phyloP scores from a whole-genome alignment of 2,888 invertebrate species.

The Steromphala cineraria region DNA sequence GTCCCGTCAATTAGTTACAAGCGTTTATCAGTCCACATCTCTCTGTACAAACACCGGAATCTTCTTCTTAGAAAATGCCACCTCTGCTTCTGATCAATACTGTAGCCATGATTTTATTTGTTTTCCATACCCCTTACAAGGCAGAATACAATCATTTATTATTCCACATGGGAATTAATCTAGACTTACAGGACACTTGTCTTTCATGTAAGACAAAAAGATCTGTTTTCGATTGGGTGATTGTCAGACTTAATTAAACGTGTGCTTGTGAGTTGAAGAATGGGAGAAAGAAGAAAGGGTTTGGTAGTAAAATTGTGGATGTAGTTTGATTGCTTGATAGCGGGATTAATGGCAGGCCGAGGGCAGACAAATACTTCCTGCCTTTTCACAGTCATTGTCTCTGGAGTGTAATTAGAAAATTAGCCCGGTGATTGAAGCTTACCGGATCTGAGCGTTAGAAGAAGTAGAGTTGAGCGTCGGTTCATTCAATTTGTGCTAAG shows the following conservation, averaged over 20 bases:
- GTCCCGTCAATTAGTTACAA: neutral
- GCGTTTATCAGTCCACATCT: neutral
- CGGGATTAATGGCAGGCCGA: neutral
- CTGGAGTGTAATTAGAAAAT: constrained; percentile 5
- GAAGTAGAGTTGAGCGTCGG: too few species aligned
- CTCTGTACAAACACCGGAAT: too few species aligned
- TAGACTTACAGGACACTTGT: neutral
- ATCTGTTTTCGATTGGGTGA: neutral
- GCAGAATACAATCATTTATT: neutral
- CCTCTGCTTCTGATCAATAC: neutral
- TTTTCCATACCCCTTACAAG: neutral
- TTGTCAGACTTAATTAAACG: neutral
- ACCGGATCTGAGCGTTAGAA: too few species aligned
- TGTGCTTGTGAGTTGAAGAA: neutral
- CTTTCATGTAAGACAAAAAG: neutral
- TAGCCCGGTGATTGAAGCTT: neutral
- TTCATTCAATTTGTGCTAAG: too few species aligned
- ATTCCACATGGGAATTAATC: neutral
- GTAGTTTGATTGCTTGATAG: neutral
- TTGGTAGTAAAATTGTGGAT: neutral
- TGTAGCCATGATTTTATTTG: neutral
- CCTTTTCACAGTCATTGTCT: neutral
- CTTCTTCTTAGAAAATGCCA: too few species aligned
- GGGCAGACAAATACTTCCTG: constrained; percentile 8
- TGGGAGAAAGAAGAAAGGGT: neutral